A percentile compares a stretch with the other conserved stretches of the same genome.
Evolutionary conservation across 2,113 vertebrate species (phyloP).

Genomic region (Onychorhynchus coronatus): DNA sequence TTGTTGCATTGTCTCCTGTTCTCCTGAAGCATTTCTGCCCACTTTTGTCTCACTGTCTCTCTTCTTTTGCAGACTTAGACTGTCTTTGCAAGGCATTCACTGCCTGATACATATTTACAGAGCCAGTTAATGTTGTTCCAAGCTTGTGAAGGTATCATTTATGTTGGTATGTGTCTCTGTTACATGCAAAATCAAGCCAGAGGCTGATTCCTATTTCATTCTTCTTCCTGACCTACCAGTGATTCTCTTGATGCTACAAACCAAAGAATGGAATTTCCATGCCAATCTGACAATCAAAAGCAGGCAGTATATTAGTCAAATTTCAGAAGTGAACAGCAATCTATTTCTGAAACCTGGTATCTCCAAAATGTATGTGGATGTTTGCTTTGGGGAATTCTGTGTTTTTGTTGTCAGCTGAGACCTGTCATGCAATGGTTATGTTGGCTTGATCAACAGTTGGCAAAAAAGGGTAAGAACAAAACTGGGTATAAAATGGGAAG

Average conservation of each 20-base stretch:
- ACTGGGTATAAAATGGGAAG: background rate
- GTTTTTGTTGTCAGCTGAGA: background rate
- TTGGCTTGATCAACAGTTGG: background rate
- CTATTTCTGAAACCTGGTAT: background rate
- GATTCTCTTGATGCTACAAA: background rate
- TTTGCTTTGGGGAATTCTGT: background rate
- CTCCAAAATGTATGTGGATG: background rate
- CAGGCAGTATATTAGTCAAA: background rate
- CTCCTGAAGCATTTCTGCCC: background rate
- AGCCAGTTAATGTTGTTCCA: background rate
- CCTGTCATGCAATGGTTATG: background rate
- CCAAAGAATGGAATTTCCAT: background rate
- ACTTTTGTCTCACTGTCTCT: background rate
- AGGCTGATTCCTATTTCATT: background rate
- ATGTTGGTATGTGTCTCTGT: background rate
- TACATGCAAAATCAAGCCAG: background rate
- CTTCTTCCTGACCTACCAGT: background rate
- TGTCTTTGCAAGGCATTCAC: background rate
- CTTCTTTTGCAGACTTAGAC: background rate
- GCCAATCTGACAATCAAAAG: background rate
- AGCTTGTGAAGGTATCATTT: background rate
- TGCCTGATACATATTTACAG: background rate
- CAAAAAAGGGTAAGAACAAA: background rate
- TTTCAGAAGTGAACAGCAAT: background rate
- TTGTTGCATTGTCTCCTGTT: background rate